A percentile compares a stretch with the other conserved stretches of the same genome.
Conservation (phyloP, 2,888 invertebrate species). For the Himalopsyche kuldschensis region DNA sequence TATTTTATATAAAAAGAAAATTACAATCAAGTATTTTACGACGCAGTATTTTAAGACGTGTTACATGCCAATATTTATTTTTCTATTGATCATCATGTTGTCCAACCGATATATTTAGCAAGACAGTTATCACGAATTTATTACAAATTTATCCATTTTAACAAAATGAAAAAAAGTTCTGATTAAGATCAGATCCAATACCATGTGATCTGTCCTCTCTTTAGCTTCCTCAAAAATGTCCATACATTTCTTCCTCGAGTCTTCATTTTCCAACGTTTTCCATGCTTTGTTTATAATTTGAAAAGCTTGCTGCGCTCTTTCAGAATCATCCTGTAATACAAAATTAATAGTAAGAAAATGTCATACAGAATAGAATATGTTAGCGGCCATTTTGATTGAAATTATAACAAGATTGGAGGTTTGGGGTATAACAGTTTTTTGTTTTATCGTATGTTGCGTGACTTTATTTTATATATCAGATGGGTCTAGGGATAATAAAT, state of each 20-base stretch:
- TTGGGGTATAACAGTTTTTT: no score
- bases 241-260: conserved; percentile 88
- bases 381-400: no score
- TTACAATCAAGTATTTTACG: no score
- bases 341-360: background rate
- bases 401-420: no score
- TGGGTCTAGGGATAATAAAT: no score
- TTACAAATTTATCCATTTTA: no score
- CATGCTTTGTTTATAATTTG: conserved; percentile 94
- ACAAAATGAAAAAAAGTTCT: conserved; percentile 14
- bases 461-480: no score
- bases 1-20: no score
- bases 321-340: conserved; percentile 78
- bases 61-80: no score
- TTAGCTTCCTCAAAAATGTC: conserved; percentile 98
- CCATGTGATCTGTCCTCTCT: conserved; percentile 90
- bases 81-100: background rate
- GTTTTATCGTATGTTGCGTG: no score
- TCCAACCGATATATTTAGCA: background rate
- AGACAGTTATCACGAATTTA: background rate
- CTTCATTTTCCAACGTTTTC: conserved; percentile 94
- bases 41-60: no score
- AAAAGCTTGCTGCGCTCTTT: conserved; percentile 90
- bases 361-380: background rate
- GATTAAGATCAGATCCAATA: conserved; percentile 46